Conservation (phyloP, 2,888 invertebrate genomes). For the Charanyca ferruginea region DNA sequence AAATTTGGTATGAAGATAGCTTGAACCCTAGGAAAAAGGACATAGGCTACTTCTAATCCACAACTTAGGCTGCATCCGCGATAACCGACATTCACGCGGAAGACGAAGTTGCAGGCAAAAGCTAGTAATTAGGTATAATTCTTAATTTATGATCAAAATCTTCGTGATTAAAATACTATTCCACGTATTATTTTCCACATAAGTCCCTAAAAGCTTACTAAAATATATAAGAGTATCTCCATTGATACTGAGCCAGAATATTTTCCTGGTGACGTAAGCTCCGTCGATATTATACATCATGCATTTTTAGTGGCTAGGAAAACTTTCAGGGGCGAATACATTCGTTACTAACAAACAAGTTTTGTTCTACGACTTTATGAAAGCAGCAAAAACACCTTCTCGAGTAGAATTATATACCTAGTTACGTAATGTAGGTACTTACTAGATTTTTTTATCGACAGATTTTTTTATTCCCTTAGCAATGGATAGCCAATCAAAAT, state of each 20-base stretch:
- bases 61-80: too few species aligned
- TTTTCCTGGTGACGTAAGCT: slow-evolving; percentile 32
- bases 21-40: too few species aligned
- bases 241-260: slow-evolving; percentile 33
- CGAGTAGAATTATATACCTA: neutral
- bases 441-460: neutral
- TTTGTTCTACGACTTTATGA: slow-evolving; percentile 21
- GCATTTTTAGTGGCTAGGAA: slow-evolving; percentile 34
- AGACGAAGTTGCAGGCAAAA: too few species aligned
- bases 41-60: too few species aligned
- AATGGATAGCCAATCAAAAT: neutral
- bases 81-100: too few species aligned
- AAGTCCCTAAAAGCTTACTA: slow-evolving; percentile 7
- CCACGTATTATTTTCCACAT: neutral
- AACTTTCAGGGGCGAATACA: slow-evolving; percentile 42
- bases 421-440: neutral
- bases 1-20: too few species aligned
- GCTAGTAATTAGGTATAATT: too few species aligned
- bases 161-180: too few species aligned
- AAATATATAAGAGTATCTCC: slow-evolving; percentile 7
- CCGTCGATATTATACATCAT: slow-evolving; percentile 32
- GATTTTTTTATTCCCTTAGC: neutral
- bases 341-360: slow-evolving; percentile 37
- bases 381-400: slow-evolving; percentile 6
- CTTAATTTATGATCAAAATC: neutral